Percentiles rank a stretch among this genome's conserved stretches.
Evolutionary conservation across 2,113 vertebrate genomes (phyloP).

Genomic region (Hyperopisus bebe): DNA sequence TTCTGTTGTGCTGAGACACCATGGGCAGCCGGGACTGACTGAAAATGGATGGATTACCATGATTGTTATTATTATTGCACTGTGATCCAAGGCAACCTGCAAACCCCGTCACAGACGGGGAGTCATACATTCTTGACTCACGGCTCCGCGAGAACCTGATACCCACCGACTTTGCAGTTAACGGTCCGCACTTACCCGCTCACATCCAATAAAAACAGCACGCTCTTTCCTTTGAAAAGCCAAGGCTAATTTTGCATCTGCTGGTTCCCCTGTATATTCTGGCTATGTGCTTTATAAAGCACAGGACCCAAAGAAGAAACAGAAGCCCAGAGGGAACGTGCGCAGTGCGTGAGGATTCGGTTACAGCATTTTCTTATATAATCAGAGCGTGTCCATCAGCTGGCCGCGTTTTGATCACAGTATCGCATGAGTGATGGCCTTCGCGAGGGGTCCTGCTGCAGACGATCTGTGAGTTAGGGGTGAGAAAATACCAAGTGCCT

Average conservation of each 20-base stretch:
- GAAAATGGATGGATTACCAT: not conserved
- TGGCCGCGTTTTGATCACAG: not conserved
- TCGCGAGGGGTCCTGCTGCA: not conserved
- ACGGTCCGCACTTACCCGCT: not conserved
- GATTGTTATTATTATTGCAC: not conserved
- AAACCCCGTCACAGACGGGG: not conserved
- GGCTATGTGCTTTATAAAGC: not conserved
- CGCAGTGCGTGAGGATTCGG: not conserved
- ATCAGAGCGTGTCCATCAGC: not conserved
- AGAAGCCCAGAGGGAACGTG: not conserved
- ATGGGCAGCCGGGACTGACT: not conserved
- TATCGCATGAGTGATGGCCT: not conserved
- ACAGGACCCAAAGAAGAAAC: not conserved
- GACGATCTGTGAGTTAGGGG: not conserved
- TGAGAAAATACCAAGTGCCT: not conserved
- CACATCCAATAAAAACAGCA: not conserved
- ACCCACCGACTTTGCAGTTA: not conserved
- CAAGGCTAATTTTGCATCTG: not conserved
- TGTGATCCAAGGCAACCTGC: not conserved
- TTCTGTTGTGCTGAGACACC: not conserved
- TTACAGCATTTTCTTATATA: too few species aligned
- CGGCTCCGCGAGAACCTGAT: not conserved
- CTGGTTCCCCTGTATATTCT: not conserved
- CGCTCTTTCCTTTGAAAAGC: not conserved
- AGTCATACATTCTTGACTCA: not conserved